Evolutionary conservation across 2,113 vertebrate genomes (phyloP).

Genomic region (Arizona elegans): DNA sequence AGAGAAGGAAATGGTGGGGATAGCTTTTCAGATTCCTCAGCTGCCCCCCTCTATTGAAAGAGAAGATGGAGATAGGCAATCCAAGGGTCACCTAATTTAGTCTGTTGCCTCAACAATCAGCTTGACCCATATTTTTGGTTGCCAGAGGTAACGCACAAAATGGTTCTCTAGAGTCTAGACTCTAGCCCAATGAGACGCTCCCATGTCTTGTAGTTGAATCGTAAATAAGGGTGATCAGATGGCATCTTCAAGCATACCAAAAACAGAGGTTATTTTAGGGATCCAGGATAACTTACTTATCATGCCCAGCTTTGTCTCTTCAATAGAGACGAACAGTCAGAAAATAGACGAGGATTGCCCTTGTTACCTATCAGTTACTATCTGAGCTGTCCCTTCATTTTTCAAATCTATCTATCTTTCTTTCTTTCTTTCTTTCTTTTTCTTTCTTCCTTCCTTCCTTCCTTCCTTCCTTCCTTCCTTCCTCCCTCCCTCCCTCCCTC

Average conservation of each 20-base stretch:
- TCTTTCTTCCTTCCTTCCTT: fast-evolving
- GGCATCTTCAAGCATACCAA: not conserved
- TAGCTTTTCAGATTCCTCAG: not conserved
- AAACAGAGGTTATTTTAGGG: not conserved
- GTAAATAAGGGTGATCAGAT: not conserved
- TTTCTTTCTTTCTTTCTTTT: not conserved
- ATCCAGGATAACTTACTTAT: not conserved
- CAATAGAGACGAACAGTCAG: not conserved
- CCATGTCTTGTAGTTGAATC: not conserved
- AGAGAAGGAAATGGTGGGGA: not conserved
- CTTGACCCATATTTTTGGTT: not conserved
- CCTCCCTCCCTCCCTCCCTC: fast-evolving
- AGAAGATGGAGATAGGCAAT: not conserved
- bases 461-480: fast-evolving
- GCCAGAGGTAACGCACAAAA: not conserved
- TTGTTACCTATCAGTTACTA: not conserved
- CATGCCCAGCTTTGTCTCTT: not conserved
- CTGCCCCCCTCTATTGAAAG: not conserved
- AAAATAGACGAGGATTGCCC: not conserved
- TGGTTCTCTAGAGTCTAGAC: not conserved
- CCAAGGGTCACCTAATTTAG: not conserved
- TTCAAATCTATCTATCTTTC: not conserved
- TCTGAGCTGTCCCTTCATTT: not conserved
- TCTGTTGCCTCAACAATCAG: not conserved
- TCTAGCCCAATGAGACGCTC: not conserved